Evolutionary conservation across 2,888 invertebrate species (phyloP).

Genomic region (Drosophila fungiperda): DNA sequence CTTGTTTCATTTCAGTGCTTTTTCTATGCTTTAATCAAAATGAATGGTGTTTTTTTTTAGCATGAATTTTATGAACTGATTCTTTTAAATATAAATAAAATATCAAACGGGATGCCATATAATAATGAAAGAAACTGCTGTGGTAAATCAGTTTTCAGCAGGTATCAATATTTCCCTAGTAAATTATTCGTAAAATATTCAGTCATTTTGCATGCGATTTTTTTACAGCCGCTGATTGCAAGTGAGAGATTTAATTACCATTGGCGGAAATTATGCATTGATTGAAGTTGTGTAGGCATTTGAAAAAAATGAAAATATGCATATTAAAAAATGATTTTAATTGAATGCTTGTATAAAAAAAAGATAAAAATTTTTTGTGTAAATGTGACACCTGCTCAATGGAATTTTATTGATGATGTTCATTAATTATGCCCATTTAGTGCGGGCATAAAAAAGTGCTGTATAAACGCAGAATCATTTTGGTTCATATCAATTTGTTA

Average conservation of each 20-base stretch:
- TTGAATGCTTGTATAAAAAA: neutral
- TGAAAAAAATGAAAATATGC: conserved; percentile 1
- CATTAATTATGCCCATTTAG: neutral
- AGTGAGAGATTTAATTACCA: conserved; percentile 57
- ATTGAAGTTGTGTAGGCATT: conserved; percentile 44
- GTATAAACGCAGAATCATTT: neutral
- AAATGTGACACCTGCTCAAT: neutral
- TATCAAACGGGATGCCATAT: too few relatives aligned
- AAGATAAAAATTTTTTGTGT: rapidly evolving
- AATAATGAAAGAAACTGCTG: neutral
- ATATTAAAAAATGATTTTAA: conserved; percentile 9
- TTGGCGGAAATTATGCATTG: conserved; percentile 64
- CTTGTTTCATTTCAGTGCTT: neutral
- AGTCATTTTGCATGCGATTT: neutral
- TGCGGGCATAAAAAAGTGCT: neutral
- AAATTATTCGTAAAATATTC: neutral
- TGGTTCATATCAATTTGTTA: too few relatives aligned
- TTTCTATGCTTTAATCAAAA: neutral
- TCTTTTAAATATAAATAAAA: neutral
- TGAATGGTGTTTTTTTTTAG: neutral
- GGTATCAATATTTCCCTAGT: neutral
- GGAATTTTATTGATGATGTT: neutral
- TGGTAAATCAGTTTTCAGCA: neutral
- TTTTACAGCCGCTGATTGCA: conserved; percentile 22
- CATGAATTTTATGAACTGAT: neutral